Conservation (phyloP, 2,888 invertebrate genomes). For the Dicranocentrus wangi region DNA sequence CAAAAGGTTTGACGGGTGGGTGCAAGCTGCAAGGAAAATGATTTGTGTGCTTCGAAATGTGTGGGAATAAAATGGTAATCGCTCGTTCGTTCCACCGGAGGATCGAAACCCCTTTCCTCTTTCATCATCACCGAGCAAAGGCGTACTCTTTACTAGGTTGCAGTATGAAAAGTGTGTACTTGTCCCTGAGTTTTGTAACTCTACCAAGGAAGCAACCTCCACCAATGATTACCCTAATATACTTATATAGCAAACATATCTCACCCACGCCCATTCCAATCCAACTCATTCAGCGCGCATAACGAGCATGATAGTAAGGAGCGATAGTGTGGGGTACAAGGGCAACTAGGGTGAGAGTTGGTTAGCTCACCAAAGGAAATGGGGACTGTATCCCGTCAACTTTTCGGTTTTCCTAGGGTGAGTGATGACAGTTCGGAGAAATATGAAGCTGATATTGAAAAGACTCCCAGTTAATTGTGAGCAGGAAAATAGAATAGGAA, state of each 20-base stretch:
- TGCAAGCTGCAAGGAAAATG: slow-evolving; percentile 36
- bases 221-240: too few species aligned
- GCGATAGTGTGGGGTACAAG: too few species aligned
- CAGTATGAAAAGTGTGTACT: slow-evolving; percentile 35
- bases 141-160: slow-evolving; percentile 26
- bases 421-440: slow-evolving; percentile 47
- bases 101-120: background rate
- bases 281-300: too few species aligned
- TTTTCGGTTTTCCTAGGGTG: slow-evolving; percentile 48
- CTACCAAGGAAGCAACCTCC: background rate
- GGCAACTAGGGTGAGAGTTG: slow-evolving; percentile 6
- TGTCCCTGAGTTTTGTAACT: slow-evolving; percentile 20
- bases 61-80: slow-evolving; percentile 39
- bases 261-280: too few species aligned
- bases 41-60: slow-evolving; percentile 6
- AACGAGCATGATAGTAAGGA: too few species aligned
- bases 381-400: slow-evolving; percentile 41
- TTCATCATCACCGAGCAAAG: too few species aligned
- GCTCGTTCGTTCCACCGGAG: slow-evolving; percentile 15
- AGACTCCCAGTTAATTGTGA: slow-evolving; percentile 51
- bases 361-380: slow-evolving; percentile 13
- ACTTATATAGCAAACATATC: too few species aligned
- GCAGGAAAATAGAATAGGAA: slow-evolving; percentile 11
- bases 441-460: slow-evolving; percentile 57
- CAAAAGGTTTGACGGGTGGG: slow-evolving; percentile 41